Percentiles rank a stretch among this genome's conserved stretches.
Conservation (phyloP, 2,888 invertebrate genomes). For the Ophion obscuratus region DNA sequence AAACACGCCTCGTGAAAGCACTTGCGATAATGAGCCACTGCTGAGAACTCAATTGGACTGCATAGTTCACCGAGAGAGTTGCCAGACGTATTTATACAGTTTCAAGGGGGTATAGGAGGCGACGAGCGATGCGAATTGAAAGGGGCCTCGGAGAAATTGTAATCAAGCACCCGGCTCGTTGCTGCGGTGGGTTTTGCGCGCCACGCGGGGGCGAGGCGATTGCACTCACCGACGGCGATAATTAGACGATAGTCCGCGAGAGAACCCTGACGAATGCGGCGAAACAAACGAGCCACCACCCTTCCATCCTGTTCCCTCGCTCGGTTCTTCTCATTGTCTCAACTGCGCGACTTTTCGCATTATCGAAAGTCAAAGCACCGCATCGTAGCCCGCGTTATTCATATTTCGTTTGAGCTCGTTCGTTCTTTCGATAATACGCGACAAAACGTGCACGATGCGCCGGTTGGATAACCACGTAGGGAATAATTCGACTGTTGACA, state of each 20-base stretch:
- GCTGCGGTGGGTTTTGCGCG: constrained; percentile 45
- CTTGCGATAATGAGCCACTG: constrained; percentile 53
- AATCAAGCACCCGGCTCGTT: constrained; percentile 64
- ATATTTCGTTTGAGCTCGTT: background rate
- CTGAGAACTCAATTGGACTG: constrained; percentile 51
- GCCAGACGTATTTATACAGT: constrained; percentile 45
- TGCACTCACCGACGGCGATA: constrained; percentile 59
- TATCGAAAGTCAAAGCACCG: constrained; percentile 16
- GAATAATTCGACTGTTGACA: constrained; percentile 21
- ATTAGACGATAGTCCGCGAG: constrained; percentile 61
- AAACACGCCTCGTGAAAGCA: constrained; percentile 29
- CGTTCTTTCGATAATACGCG: constrained; percentile 14
- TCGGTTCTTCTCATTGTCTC: constrained; percentile 14
- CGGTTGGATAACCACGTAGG: background rate
- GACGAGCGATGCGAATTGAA: constrained; percentile 52
- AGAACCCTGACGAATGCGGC: constrained; percentile 63
- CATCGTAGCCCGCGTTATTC: constrained; percentile 2
- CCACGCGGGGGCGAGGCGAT: constrained; percentile 39
- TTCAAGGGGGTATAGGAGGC: constrained; percentile 16
- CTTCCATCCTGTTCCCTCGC: constrained; percentile 32
- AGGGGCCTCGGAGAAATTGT: constrained; percentile 69
- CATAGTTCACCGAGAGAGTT: constrained; percentile 31
- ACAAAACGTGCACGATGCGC: constrained; percentile 8
- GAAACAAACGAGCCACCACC: constrained; percentile 69
- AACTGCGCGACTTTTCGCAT: constrained; percentile 9